These are phyloP conservation scores for Sesia apiformis DNA, from an alignment of 2,888 invertebrate genomes.

Conservation along the genomic window DNA sequence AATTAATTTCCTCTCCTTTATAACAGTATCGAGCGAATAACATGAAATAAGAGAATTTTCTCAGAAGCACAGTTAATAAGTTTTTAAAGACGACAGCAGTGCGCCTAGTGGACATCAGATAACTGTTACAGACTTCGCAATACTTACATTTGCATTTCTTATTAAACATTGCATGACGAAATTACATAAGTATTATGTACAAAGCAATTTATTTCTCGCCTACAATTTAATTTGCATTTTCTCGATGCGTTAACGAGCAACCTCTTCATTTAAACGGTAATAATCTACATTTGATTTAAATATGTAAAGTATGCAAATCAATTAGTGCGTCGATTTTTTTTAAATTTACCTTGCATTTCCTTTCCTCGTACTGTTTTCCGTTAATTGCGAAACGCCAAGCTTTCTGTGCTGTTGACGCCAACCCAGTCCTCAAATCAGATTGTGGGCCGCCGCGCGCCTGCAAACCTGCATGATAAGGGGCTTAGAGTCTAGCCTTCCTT, in stretches of 20 bases:
- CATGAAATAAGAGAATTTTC: slow-evolving; percentile 20
- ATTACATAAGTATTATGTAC: no score
- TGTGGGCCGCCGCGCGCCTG: slow-evolving; percentile 22
- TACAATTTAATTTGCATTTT: no score
- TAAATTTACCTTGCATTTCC: no score
- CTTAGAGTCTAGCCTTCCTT: no score
- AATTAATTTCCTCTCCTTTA: slow-evolving; percentile 21
- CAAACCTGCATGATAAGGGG: slow-evolving; percentile 29
- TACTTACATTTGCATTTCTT: slow-evolving; percentile 14
- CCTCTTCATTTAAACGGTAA: no score
- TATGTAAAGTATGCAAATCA: no score
- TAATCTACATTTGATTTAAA: no score
- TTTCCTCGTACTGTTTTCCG: not conserved
- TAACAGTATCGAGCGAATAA: slow-evolving; percentile 1
- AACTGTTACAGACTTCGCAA: slow-evolving; percentile 24
- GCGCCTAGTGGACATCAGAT: slow-evolving; percentile 30
- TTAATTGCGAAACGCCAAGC: slow-evolving; percentile 7
- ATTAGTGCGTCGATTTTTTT: no score
- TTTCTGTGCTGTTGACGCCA: slow-evolving; percentile 16
- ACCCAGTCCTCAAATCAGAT: slow-evolving; percentile 31
- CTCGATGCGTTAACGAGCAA: no score
- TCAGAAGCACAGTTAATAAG: slow-evolving; percentile 26
- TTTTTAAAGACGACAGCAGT: slow-evolving; percentile 22
- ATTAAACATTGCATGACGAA: not conserved
- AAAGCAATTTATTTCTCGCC: no score